phyloP scores from a whole-genome alignment of 1,140 invertebrate genomes.

The Tyrophagus putrescentiae region DNA sequence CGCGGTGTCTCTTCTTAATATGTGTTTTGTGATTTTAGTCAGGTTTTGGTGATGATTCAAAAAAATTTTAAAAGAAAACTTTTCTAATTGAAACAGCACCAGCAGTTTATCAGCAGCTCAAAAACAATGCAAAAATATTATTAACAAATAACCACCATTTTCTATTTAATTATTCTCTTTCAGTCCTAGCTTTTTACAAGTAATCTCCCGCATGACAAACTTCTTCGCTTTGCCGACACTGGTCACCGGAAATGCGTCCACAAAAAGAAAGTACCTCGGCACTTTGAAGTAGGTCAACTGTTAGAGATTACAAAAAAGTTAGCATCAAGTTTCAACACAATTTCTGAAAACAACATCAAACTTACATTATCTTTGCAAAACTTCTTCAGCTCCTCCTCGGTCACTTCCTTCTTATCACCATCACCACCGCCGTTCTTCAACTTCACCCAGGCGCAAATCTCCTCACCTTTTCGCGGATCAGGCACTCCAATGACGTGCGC shows the following conservation, averaged over 20 bases:
- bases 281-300: slow-evolving; percentile 66
- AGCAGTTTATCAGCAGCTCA: too few species aligned
- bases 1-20: too few species aligned
- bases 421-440: neutral
- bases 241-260: slow-evolving; percentile 61
- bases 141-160: too few species aligned
- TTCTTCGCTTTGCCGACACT: slow-evolving; percentile 47
- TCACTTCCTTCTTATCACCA: slow-evolving; percentile 7
- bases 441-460: slow-evolving; percentile 26
- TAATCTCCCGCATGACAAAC: slow-evolving; percentile 26
- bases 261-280: slow-evolving; percentile 53
- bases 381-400: slow-evolving; percentile 21
- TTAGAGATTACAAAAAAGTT: slow-evolving; percentile 59
- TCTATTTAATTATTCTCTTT: neutral
- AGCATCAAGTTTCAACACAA: too few species aligned
- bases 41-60: too few species aligned
- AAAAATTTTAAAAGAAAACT: too few species aligned
- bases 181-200: slow-evolving; percentile 17
- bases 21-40: too few species aligned
- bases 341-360: neutral
- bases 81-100: too few species aligned
- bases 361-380: slow-evolving; percentile 26
- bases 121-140: too few species aligned
- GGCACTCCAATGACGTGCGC: slow-evolving; percentile 26
- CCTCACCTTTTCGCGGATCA: slow-evolving; percentile 25